Base-by-base conservation (phyloP, 2,797 vertebrate species). In the Nothura maculosa region DNA sequence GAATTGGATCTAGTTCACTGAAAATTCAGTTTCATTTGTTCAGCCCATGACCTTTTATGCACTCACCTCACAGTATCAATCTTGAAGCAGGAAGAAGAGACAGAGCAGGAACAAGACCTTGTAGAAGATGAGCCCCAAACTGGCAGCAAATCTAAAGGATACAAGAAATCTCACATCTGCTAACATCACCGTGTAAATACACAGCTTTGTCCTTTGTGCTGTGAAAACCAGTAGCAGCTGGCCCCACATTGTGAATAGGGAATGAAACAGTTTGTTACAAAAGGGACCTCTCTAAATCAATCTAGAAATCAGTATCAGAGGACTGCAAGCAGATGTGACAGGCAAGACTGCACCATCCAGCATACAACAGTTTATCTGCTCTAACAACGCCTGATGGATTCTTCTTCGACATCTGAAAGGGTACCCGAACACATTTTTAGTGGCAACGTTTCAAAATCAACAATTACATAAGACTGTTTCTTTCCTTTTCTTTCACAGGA, bases 181-280 rank as follows among this genome's bases (percentile, higher is more conserved):
- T 93, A 82, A 70, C 54, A 74, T 82, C 6, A 25, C 7, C 3
- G 82, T 84, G 34, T 73, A 92, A 97, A 96, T 80, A 85, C 91
- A 95, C 5, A 48, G 24, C 79, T 96, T 92, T 94, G 83, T 85
- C 92, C 95, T 95, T 87, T 2, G 0, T 72, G 73, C 87, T 96
- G 86, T 75, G 95, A 92, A 85, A 93, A 58, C 63, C 85, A 42
- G 86, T 50, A 90, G 80, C 89, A 95, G 91, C 89, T 94, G 60
- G n/a, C 55, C 67, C 34, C 76, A 62, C n/a, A 11, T 72, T 5
- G 2, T 10, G 64, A 95, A 90, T 6, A 60, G 20, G 11, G 87
- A 96, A 90, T 93, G 52, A 87, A 97, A 93, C 57, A 84, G 94
- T 92, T 97, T 90, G 89, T 96, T 96, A 90, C 78, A 90, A 96